Conservation (phyloP, 2,113 vertebrate species). For the Neodontobutis hainanensis region DNA sequence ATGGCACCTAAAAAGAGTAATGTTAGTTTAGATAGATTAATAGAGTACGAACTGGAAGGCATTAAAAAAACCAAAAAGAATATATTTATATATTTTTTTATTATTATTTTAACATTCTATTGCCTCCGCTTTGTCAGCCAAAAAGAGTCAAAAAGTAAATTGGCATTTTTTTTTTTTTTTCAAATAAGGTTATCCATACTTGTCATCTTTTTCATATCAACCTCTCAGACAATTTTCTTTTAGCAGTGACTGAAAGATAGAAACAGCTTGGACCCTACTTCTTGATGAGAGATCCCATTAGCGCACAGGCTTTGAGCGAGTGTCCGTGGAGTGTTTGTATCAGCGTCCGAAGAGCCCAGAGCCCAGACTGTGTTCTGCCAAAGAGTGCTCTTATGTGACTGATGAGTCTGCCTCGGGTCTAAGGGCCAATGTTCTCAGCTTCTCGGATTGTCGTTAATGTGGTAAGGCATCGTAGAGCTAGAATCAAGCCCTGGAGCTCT, state of each 20-base stretch:
- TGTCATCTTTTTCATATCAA: background rate
- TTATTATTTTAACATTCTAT: too few relatives aligned
- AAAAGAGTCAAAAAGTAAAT: too few relatives aligned
- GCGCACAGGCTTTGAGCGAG: background rate
- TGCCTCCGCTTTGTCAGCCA: too few relatives aligned
- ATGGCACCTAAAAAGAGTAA: too few relatives aligned
- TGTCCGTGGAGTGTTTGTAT: constrained; percentile 23
- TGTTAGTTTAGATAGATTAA: too few relatives aligned
- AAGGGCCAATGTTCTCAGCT: constrained; percentile 46
- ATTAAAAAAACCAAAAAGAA: too few relatives aligned
- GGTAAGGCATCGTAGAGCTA: constrained; percentile 42
- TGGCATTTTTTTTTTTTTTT: too few relatives aligned
- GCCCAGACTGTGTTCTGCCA: constrained; percentile 23
- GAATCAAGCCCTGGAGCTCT: constrained; percentile 24
- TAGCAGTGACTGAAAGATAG: constrained; percentile 13
- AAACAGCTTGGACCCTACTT: constrained; percentile 16
- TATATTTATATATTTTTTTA: too few relatives aligned
- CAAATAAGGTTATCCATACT: too few relatives aligned
- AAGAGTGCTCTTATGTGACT: constrained; percentile 44
- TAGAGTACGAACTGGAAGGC: too few relatives aligned
- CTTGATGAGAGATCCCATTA: constrained; percentile 49
- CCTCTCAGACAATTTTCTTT: background rate
- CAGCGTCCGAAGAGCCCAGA: constrained; percentile 37
- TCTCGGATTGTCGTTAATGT: constrained; percentile 38
- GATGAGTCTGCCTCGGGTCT: constrained; percentile 49